Percentiles rank a stretch among this genome's conserved stretches.
Evolutionary conservation across 2,797 vertebrate species (phyloP).

Genomic region (Nothura maculosa): DNA sequence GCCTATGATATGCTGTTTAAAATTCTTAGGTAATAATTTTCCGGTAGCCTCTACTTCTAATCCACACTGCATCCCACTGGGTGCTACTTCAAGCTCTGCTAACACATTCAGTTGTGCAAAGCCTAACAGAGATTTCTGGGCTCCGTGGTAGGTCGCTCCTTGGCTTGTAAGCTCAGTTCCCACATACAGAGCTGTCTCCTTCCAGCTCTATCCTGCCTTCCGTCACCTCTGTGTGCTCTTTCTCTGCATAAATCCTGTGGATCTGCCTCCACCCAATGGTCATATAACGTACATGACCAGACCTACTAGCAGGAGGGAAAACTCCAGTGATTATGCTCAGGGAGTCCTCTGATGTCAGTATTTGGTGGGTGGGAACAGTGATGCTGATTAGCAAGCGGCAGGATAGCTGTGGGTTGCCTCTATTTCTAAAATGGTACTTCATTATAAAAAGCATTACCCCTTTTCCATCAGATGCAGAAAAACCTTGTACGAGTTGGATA

Average conservation of each 20-base stretch:
- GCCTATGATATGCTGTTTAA: background rate
- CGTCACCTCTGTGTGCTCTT: background rate
- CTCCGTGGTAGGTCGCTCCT: background rate
- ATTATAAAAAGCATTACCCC: background rate
- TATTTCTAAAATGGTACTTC: background rate
- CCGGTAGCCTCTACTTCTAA: background rate
- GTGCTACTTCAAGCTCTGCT: background rate
- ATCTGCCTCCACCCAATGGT: conserved; percentile 82
- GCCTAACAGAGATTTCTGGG: background rate
- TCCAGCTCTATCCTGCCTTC: background rate
- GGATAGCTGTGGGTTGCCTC: background rate
- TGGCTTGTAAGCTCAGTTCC: background rate
- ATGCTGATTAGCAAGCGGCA: conserved; percentile 17
- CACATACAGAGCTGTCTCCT: background rate
- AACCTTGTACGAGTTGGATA: background rate
- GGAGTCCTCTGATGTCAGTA: conserved; percentile 64
- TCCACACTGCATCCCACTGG: background rate
- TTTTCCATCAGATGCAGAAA: background rate
- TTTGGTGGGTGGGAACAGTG: conserved; percentile 47
- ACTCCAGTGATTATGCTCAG: conserved; percentile 72
- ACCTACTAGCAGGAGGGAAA: conserved; percentile 77
- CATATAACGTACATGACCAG: conserved; percentile 65
- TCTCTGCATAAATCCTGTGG: conserved; percentile 67
- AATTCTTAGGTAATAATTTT: background rate
- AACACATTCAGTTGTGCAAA: background rate